A percentile compares a stretch with the other conserved stretches of the same genome.
Evolutionary conservation across 2,888 invertebrate species (phyloP).

Genomic region (Noctua pronuba): DNA sequence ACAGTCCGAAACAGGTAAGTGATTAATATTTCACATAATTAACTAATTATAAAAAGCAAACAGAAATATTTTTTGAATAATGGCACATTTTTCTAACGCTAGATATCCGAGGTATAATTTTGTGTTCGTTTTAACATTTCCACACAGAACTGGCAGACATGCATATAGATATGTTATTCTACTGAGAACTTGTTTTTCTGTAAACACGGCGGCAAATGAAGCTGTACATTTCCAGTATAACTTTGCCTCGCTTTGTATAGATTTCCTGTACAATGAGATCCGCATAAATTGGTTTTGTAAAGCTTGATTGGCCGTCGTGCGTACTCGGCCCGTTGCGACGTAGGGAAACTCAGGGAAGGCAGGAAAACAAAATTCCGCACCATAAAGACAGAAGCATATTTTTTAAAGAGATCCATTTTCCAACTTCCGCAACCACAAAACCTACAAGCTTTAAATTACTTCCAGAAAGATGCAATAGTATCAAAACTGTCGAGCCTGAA

Average conservation of each 20-base stretch:
- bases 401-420: not conserved
- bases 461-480: conserved; percentile 82
- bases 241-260: too few relatives aligned
- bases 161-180: not conserved
- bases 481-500: conserved; percentile 79
- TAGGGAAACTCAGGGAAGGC: too few relatives aligned
- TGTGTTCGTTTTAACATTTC: not conserved
- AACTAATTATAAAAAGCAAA: not conserved
- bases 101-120: not conserved
- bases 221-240: too few relatives aligned
- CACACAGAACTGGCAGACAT: not conserved
- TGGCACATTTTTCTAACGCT: not conserved
- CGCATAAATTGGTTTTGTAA: too few relatives aligned
- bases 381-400: not conserved
- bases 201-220: too few relatives aligned
- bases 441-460: conserved; percentile 41
- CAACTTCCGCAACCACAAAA: not conserved
- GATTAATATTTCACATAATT: not conserved
- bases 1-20: conserved; percentile 81
- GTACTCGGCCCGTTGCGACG: not conserved
- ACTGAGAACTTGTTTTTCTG: not conserved
- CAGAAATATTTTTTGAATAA: not conserved
- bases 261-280: too few relatives aligned
- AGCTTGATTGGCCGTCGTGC: too few relatives aligned
- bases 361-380: not conserved